Evolutionary conservation across 1,140 invertebrate genomes (phyloP).

Genomic region (Drosophila asahinai): DNA sequence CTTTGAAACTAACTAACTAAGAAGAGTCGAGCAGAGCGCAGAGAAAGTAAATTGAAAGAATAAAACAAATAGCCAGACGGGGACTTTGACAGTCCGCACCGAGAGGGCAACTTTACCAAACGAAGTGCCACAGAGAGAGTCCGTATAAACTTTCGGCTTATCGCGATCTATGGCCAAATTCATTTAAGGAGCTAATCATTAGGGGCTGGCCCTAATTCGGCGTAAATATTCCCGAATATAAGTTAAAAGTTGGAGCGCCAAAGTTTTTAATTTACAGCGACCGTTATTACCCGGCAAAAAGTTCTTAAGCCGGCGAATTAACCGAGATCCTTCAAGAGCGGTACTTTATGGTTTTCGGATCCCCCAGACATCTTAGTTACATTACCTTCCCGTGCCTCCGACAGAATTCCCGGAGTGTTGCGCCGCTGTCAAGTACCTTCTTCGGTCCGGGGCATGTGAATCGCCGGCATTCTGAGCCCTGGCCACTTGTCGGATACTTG

Average conservation of each 20-base stretch:
- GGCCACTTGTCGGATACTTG: conserved; percentile 40
- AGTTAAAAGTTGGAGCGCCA: conserved; percentile 16
- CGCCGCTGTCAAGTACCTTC: conserved; percentile 6
- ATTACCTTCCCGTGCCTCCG: background rate
- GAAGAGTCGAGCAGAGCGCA: conserved; percentile 10
- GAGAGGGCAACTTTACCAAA: conserved; percentile 34
- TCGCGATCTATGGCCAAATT: conserved; percentile 45
- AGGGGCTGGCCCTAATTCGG: conserved; percentile 16
- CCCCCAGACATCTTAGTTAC: background rate
- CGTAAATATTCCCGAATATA: conserved; percentile 34
- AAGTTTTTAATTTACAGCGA: conserved; percentile 31
- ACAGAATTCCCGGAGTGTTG: background rate
- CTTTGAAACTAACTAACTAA: conserved; percentile 58
- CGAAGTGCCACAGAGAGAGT: conserved; percentile 23
- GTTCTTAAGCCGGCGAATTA: conserved; percentile 27
- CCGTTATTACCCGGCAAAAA: conserved; percentile 20
- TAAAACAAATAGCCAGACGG: conserved; percentile 57
- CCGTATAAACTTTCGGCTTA: conserved; percentile 41
- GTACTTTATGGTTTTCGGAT: conserved; percentile 28
- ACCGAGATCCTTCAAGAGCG: conserved; percentile 7
- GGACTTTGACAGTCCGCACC: conserved; percentile 9
- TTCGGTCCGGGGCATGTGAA: conserved; percentile 10
- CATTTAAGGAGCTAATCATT: conserved; percentile 38
- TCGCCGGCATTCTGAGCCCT: conserved; percentile 41
- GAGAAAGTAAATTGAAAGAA: conserved; percentile 56